A percentile compares a stretch with the other conserved stretches of the same genome.
phyloP scores from a whole-genome alignment of 2,888 invertebrate species.

The Deilephila porcellus region DNA sequence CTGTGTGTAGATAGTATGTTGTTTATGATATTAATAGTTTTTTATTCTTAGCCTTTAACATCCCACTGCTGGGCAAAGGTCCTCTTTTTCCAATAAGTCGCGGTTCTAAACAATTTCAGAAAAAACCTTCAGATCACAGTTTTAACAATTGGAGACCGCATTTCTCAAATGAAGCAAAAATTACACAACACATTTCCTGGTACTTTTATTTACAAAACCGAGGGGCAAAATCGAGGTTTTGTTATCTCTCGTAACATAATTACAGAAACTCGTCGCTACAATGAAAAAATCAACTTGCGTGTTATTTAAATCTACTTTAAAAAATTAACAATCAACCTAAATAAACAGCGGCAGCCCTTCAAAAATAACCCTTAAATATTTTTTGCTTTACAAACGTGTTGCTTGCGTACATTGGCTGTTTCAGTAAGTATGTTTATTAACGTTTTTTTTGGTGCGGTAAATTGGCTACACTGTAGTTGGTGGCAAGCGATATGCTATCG shows the following conservation, averaged over 20 bases:
- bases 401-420: not conserved
- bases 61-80: no score
- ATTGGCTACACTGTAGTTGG: no score
- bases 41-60: no score
- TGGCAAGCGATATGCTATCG: no score
- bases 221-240: not conserved
- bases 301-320: constrained; percentile 25
- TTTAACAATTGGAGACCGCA: not conserved
- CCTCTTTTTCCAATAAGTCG: no score
- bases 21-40: no score
- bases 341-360: constrained; percentile 20
- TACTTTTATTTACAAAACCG: not conserved
- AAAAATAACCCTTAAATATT: not conserved
- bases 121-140: not conserved
- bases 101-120: no score
- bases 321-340: constrained; percentile 31
- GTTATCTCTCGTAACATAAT: constrained; percentile 9
- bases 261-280: not conserved
- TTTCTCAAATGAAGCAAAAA: not conserved
- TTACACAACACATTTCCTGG: not conserved
- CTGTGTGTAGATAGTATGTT: no score
- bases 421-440: not conserved
- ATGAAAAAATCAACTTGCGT: constrained; percentile 10
- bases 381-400: not conserved
- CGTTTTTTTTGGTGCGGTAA: no score